Evolutionary conservation across 2,888 invertebrate species (phyloP), one percentile per base, ranked within the genome.

Genomic region (Eristalis arbustorum): DNA sequence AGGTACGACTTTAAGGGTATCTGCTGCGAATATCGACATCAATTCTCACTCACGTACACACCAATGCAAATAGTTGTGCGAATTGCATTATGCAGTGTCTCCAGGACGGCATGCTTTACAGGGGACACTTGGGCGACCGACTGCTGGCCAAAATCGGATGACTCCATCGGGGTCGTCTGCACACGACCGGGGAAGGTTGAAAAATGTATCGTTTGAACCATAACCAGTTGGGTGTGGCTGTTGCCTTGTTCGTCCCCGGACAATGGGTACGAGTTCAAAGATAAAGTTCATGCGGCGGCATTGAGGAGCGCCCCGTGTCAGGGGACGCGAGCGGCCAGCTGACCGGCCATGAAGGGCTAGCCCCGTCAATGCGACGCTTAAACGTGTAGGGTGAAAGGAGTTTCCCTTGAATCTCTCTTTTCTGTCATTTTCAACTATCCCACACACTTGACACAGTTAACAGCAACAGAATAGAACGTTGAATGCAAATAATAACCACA

Each of bases 1-100:
- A 34, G n/a, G n/a, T n/a, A n/a, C n/a, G n/a, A n/a, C n/a, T n/a
- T n/a, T n/a, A n/a, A n/a, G n/a, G n/a, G n/a, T n/a, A n/a, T n/a
- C n/a, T n/a, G n/a, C n/a, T n/a, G n/a, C n/a, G 31, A 66, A 59
- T 74, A 74, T 74, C 66, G 66, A 66, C 57, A 66, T 59, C 66
- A 74, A 64, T 66, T 22, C 40, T 0, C 37, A 25, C 37, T 23
- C 49, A 66, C 23, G 37, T 37, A 37, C 18, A 40, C 57, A 6
- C 34, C 57, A 74, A 66, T n/a, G 40, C 57, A 66, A 66, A 74
- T 59, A 66, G 49, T 40, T 64, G 73, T 56, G 64, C 57, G 66
- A 66, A 74, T 66, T 66, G 28, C 40, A 40, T 59, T 40, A 56
- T 56, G 64, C n/a, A n/a, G 42, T 59, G 10, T 37, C 63, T 57